Base-by-base conservation (phyloP, 2,888 invertebrate genomes). In the Ophraella communa region DNA sequence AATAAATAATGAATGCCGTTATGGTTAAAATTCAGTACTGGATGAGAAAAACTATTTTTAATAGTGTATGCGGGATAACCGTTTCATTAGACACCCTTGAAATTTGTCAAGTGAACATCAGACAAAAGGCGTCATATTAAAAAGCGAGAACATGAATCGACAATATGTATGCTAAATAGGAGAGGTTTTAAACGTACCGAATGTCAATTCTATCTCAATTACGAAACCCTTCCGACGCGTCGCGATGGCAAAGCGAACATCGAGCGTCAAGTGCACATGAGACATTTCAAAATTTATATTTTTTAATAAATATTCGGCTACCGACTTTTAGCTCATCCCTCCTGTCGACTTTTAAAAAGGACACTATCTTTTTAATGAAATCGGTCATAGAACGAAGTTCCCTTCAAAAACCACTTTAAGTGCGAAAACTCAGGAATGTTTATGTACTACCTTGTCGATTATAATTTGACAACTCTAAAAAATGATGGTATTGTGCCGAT, bases 111-210 rank as follows among this genome's bases (percentile, higher is more conserved):
- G 69, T 68, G 68, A 64, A 64, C 66, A 69, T 66, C 67, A 66
- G 66, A 69, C 69, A 70, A 66, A 69, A 69, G 68, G 72, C 73
- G 70, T 71, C 73, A 75, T 77, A 79, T 78, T 77, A 79, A 78
- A 79, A 78, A 77, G 74, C 75, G 73, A 62, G 76, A 76, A 78
- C 78, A 79, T 73, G 76, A 77, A 78, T 80, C 73, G 79, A 79
- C 79, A 80, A 81, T 81, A 80, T 80, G 80, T 81, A 81, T 81
- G 81, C 81, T 79, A 81, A 81, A 80, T 77, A 80, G 79, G 75
- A 74, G 75, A 74, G 75, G 73, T 76, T 76, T 76, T 75, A 77
- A 79, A 72, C 78, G 77, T 74, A 78, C 74, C 77, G 70, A 77
- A 76, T 77, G 79, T 77, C 79, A 78, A 78, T 80, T 76, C 73